phyloP scores from a whole-genome alignment of 2,113 vertebrate genomes.

The Anoura caudifer region DNA sequence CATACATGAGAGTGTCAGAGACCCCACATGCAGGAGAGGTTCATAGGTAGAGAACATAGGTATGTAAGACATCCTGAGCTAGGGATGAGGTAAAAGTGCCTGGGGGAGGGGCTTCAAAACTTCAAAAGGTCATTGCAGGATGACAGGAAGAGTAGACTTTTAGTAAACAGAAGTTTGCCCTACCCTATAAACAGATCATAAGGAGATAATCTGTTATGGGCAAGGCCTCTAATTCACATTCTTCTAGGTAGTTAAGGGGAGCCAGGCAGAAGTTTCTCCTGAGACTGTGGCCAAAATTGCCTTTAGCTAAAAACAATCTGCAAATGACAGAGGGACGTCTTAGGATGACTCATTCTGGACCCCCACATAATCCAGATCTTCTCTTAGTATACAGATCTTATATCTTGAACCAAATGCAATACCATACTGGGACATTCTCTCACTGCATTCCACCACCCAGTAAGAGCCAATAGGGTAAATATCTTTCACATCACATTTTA shows the following conservation, averaged over 20 bases:
- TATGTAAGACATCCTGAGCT: not conserved
- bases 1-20: not conserved
- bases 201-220: not conserved
- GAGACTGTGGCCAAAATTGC: not conserved
- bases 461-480: not conserved
- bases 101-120: not conserved
- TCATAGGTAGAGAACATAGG: not conserved
- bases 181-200: not conserved
- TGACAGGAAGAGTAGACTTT: not conserved
- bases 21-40: not conserved
- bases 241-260: not conserved
- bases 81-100: not conserved
- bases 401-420: not conserved
- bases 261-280: not conserved
- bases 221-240: not conserved
- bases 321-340: not conserved
- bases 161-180: not conserved
- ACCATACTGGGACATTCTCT: not conserved
- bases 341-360: not conserved
- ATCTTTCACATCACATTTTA: slow-evolving; percentile 39
- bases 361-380: not conserved
- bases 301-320: not conserved
- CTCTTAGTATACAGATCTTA: not conserved
- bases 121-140: not conserved
- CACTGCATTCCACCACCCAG: not conserved